phyloP scores from a whole-genome alignment of 2,797 vertebrate genomes.

The Simalia tracyae region DNA sequence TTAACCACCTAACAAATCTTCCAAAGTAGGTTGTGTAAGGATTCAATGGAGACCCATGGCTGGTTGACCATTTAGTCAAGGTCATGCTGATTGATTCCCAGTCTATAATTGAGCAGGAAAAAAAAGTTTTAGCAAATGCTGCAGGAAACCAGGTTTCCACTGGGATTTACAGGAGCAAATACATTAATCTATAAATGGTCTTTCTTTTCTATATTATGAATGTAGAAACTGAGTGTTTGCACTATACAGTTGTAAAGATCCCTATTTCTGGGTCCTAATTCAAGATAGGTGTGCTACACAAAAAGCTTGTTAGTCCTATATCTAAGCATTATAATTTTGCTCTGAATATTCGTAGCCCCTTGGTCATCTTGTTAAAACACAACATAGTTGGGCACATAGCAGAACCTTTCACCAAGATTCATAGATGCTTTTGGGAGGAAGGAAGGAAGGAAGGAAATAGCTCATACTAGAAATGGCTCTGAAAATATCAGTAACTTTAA shows the following conservation, averaged over 20 bases:
- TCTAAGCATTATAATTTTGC: slow-evolving; percentile 44
- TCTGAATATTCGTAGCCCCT: slow-evolving; percentile 49
- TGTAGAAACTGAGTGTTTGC: not conserved
- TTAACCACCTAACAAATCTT: not conserved
- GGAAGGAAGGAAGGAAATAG: slow-evolving; percentile 17
- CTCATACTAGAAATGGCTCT: slow-evolving; percentile 53
- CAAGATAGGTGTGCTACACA: not conserved
- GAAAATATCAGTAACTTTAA: slow-evolving; percentile 81
- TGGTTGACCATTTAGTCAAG: not conserved
- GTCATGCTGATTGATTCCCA: not conserved
- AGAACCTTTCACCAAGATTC: slow-evolving; percentile 60
- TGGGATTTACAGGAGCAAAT: not conserved
- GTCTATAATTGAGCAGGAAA: not conserved
- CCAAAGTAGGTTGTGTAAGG: not conserved
- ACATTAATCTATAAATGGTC: not conserved
- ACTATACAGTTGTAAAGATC: not conserved
- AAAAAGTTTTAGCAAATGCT: not conserved
- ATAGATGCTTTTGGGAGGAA: slow-evolving; percentile 66
- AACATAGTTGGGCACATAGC: slow-evolving; percentile 51
- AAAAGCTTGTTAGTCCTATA: slow-evolving; percentile 34
- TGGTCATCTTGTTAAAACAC: slow-evolving; percentile 72
- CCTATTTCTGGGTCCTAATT: too few species aligned
- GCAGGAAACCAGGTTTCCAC: not conserved
- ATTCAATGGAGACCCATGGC: not conserved
- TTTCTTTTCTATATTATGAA: not conserved